Evolutionary conservation across 2,797 vertebrate genomes (phyloP).

Genomic region (Micrastur ruficollis): DNA sequence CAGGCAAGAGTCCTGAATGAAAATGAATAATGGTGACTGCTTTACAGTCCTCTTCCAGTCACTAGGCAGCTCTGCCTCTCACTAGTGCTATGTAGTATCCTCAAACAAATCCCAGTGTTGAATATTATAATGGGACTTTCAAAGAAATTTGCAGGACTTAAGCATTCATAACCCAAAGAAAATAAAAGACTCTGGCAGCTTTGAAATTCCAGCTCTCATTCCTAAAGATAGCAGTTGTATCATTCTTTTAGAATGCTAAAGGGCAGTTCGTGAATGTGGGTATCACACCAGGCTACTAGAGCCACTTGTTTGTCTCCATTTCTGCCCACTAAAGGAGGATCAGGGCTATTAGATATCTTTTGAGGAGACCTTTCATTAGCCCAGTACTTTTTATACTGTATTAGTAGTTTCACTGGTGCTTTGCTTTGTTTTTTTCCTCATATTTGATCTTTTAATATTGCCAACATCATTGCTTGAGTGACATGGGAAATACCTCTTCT

Average conservation of each 20-base stretch:
- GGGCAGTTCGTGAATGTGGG: not conserved
- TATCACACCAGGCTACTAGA: not conserved
- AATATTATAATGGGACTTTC: slow-evolving; percentile 9
- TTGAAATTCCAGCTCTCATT: not conserved
- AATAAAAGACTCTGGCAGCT: not conserved
- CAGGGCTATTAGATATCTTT: not conserved
- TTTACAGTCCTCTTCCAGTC: not conserved
- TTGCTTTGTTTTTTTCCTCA: not conserved
- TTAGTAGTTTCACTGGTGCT: not conserved
- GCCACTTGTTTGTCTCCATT: not conserved
- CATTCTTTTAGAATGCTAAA: not conserved
- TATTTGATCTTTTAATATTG: not conserved
- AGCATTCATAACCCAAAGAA: slow-evolving; percentile 3
- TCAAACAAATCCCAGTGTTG: not conserved
- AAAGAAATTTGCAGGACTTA: not conserved
- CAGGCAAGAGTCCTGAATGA: not conserved
- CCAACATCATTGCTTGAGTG: not conserved
- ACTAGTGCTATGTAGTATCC: not conserved
- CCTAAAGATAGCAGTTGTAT: not conserved
- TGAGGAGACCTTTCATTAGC: not conserved
- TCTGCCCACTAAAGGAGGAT: not conserved
- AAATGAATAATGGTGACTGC: not conserved
- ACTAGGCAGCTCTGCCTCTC: not conserved
- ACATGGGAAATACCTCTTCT: not conserved
- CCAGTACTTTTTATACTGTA: not conserved